Base-by-base conservation (phyloP, 1,140 invertebrate species). In the Diplogasteroides magnus region DNA sequence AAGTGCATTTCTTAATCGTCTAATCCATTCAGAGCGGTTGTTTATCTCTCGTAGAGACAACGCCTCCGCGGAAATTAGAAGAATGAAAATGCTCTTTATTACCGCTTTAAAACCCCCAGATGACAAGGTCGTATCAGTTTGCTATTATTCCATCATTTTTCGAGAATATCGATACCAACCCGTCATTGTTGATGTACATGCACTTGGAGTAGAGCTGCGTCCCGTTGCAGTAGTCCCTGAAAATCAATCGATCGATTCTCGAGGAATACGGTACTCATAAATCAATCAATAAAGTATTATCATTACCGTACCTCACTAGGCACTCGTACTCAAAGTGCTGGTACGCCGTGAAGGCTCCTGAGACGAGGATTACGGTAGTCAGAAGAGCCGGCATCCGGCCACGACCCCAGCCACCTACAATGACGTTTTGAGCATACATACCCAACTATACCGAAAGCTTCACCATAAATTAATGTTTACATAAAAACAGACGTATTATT, bases 161-260 rank as follows among this genome's bases (percentile, higher is more conserved):
- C 19, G 27, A 37, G 48, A 2, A 48, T 58, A 37, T 27, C 37
- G 57, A 31, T 69, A 31, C 29, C 64, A 71, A 31, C 31, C 31
- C 61, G 29, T 78, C 77, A 31, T 74, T 68, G 63, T 69, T 79
- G 11, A 82, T 72, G 11, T 67, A 74, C 25, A 79, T 63, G 66
- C 78, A 80, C 31, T 64, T 72, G 19, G 78, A 82, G 58, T 80
- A 81, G 31, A 80, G 37, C 64, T 80, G 78, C n/a, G 80, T 81
- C 19, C 69, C 77, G 25, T 77, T 66, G 61, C 78, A 80, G 58
- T 71, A 80, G 23, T 62, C 31, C 31, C 69, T 32, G 31, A 65
- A 65, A 65, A 65, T 55, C 25, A 19, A n/a, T 65, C 15, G n/a
- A n/a, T n/a, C n/a, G n/a, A n/a, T 13, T 2, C 29, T 55, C 31